Percentiles rank a stretch among this genome's conserved stretches.
phyloP scores from a whole-genome alignment of 2,888 invertebrate species.

The Drosophila atripex region DNA sequence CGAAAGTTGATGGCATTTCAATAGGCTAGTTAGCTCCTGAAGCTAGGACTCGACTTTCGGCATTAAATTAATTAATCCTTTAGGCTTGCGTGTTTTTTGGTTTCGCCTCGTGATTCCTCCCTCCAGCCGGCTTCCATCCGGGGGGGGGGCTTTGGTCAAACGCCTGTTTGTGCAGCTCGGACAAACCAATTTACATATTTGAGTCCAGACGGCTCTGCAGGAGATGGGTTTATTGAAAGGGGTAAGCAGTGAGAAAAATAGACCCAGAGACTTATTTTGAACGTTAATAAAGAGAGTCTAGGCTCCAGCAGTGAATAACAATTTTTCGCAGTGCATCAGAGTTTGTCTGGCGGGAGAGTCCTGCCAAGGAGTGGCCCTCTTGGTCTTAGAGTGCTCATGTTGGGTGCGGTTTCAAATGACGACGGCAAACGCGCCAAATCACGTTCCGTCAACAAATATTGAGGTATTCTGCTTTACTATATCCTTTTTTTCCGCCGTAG shows the following conservation, averaged over 20 bases:
- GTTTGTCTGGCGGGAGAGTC: background rate
- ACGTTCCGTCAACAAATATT: constrained; percentile 79
- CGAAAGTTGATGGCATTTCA: constrained; percentile 24
- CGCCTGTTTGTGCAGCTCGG: constrained; percentile 62
- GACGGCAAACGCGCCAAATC: constrained; percentile 75
- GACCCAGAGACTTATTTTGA: no score
- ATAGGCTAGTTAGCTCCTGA: constrained; percentile 33
- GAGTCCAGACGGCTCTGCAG: constrained; percentile 40
- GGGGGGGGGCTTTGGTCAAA: constrained; percentile 27
- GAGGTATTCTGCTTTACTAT: constrained; percentile 79
- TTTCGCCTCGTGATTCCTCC: constrained; percentile 64
- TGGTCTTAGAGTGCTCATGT: constrained; percentile 24
- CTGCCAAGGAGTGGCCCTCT: constrained; percentile 24
- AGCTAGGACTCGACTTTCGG: constrained; percentile 1
- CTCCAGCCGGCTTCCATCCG: background rate
- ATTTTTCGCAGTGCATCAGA: constrained; percentile 5
- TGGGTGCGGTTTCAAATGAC: constrained; percentile 53
- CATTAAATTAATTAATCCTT: constrained; percentile 80
- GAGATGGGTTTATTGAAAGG: constrained; percentile 21
- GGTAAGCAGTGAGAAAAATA: constrained; percentile 39
- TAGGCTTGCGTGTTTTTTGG: constrained; percentile 74
- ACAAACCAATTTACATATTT: constrained; percentile 72
- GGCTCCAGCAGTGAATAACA: no score
- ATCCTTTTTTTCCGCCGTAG: constrained; percentile 13
- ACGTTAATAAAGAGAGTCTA: no score